Base-by-base conservation (phyloP, 2,113 vertebrate species). In the Hydrolagus affinis region DNA sequence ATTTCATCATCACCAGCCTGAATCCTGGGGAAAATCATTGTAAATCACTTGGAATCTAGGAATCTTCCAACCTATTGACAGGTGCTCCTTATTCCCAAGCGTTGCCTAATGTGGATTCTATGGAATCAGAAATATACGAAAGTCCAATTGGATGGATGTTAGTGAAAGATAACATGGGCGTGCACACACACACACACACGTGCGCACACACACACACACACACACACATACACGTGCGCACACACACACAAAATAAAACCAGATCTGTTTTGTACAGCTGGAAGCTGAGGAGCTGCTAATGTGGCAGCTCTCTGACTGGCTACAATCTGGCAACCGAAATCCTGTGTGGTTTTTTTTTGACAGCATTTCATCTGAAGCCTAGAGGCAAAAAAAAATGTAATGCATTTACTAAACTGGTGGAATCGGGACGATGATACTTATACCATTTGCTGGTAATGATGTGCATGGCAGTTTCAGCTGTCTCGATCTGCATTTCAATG, bases 371-470 rank as follows among this genome's bases (percentile, higher is more conserved):
- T 95, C 93, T 94, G 93, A 94, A 93, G 93, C 92, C 94, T 94
- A 92, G 91, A 93, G 92, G 94, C 91, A 92, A 80, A 93, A 92
- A 93, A 93, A 92, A 92, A 91, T 93, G 91, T 93, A 91, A 92
- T 92, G 92, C 92, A 91, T 91, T 93, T 94, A 92, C 93, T 92
- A 94, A 92, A 91, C 91, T 90, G 90, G 92, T 92, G 93, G 93
- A 92, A 90, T 91, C 94, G 93, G 94, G 93, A 92, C 94, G 93
- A 91, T 92, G 94, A 94, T 92, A 93, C 91, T 92, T 94, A 94
- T 91, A 93, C 92, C 91, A 93, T 95, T 95, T 94, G 93, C 93
- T 94, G 94, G 95, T 95, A 95, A 95, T 94, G 94, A 95, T 94
- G 93, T 93, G 94, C 93, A 91, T 94, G 92, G 94, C 93, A 93